Evolutionary conservation across 2,888 invertebrate genomes (phyloP).

Genomic region (Rapana venosa): DNA sequence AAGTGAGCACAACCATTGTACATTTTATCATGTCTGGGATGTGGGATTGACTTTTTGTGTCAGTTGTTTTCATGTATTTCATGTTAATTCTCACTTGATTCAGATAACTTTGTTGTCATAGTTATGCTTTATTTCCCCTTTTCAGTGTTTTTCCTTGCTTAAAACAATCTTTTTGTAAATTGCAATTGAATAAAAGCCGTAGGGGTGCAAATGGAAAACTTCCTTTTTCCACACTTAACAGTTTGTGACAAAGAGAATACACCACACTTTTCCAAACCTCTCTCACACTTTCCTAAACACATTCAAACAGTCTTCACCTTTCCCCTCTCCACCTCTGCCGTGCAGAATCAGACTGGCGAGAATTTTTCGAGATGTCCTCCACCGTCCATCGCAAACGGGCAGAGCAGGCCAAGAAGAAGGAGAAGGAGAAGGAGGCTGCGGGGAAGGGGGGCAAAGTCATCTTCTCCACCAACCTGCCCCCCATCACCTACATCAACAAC

Average conservation of each 20-base stretch:
- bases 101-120: too few relatives aligned
- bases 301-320: background rate
- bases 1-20: too few relatives aligned
- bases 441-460: constrained; percentile 58
- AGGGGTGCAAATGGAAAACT: too few relatives aligned
- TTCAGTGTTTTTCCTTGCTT: too few relatives aligned
- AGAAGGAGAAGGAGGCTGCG: constrained; percentile 55
- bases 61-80: too few relatives aligned
- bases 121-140: too few relatives aligned
- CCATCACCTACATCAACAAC: constrained; percentile 60
- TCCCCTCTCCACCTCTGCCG: background rate
- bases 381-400: constrained; percentile 52
- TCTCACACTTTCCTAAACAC: background rate
- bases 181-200: too few relatives aligned
- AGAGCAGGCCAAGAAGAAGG: background rate
- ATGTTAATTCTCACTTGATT: too few relatives aligned
- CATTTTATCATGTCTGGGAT: too few relatives aligned
- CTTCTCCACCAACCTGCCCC: constrained; percentile 53
- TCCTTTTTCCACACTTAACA: too few relatives aligned
- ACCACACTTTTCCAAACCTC: background rate
- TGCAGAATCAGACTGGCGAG: constrained; percentile 58
- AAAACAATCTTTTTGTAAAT: too few relatives aligned
- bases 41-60: too few relatives aligned
- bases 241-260: background rate
- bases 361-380: constrained; percentile 62